Conservation (phyloP, 2,888 invertebrate species). For the Trichacis sp. region DNA sequence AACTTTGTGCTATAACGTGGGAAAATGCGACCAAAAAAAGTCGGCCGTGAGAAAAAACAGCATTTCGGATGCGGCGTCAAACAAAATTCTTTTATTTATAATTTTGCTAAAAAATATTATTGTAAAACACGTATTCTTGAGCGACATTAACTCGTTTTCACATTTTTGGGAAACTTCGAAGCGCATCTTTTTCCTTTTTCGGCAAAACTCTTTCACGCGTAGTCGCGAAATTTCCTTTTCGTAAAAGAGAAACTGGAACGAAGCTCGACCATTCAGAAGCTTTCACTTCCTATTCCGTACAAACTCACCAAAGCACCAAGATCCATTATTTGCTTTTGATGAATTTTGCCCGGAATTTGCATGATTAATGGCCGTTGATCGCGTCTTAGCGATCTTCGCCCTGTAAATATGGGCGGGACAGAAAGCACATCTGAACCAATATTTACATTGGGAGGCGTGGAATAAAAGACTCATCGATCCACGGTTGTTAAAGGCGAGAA, state of each 20-base stretch:
- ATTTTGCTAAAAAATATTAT: too few relatives aligned
- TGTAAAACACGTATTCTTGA: too few relatives aligned
- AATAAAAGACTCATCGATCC: neutral
- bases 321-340: too few relatives aligned
- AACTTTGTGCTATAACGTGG: too few relatives aligned
- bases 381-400: slow-evolving; percentile 1
- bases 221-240: too few relatives aligned
- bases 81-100: too few relatives aligned
- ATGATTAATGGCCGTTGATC: neutral
- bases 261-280: slow-evolving; percentile 42
- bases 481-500: neutral
- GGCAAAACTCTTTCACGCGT: slow-evolving; percentile 9
- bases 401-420: slow-evolving; percentile 11
- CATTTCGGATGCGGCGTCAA: too few relatives aligned
- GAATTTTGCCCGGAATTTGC: too few relatives aligned
- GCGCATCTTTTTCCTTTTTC: slow-evolving; percentile 10
- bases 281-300: slow-evolving; percentile 33
- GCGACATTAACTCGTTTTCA: neutral
- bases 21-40: too few relatives aligned
- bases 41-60: too few relatives aligned
- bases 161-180: neutral
- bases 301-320: slow-evolving; percentile 25
- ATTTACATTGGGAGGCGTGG: slow-evolving; percentile 15
- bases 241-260: too few relatives aligned
- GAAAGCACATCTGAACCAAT: slow-evolving; percentile 22